Conservation (phyloP, 2,888 invertebrate species). For the Blera fallax region DNA sequence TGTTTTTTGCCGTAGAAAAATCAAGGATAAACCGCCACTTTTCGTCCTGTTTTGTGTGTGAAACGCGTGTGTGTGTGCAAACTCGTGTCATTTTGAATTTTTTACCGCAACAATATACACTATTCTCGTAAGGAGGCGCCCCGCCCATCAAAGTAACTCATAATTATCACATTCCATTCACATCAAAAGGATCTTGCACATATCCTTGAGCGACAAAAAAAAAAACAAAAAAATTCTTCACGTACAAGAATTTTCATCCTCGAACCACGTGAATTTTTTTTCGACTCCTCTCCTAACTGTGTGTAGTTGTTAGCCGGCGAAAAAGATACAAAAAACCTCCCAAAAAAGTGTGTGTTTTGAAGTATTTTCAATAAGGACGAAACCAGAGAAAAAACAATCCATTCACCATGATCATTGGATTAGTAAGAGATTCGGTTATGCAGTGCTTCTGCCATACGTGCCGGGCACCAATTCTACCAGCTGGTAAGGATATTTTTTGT, state of each 20-base stretch:
- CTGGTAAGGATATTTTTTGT: constrained; percentile 85
- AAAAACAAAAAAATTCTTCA: not conserved
- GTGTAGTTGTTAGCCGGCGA: constrained; percentile 54
- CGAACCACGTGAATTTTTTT: constrained; percentile 42
- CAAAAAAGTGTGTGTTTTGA: constrained; percentile 32
- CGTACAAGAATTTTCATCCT: not conserved
- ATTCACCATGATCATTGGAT: constrained; percentile 90
- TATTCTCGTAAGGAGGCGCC: not conserved
- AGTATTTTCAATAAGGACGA: constrained; percentile 48
- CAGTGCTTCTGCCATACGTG: constrained; percentile 97
- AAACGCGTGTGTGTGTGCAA: constrained; percentile 20
- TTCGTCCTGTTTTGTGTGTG: constrained; percentile 24
- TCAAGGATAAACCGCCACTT: constrained; percentile 25
- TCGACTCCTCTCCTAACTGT: not conserved
- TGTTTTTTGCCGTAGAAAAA: constrained; percentile 1
- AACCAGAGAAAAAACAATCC: constrained; percentile 14
- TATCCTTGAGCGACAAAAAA: constrained; percentile 27
- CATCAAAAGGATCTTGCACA: constrained; percentile 35
- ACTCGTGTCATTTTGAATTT: not conserved
- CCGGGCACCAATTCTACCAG: constrained; percentile 90
- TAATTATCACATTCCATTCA: not conserved
- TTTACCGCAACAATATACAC: not conserved
- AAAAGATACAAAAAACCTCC: not conserved
- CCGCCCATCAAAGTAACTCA: not conserved
- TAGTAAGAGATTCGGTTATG: constrained; percentile 95